Evolutionary conservation across 2,113 vertebrate species (phyloP).

Genomic region (Falco punctatus): DNA sequence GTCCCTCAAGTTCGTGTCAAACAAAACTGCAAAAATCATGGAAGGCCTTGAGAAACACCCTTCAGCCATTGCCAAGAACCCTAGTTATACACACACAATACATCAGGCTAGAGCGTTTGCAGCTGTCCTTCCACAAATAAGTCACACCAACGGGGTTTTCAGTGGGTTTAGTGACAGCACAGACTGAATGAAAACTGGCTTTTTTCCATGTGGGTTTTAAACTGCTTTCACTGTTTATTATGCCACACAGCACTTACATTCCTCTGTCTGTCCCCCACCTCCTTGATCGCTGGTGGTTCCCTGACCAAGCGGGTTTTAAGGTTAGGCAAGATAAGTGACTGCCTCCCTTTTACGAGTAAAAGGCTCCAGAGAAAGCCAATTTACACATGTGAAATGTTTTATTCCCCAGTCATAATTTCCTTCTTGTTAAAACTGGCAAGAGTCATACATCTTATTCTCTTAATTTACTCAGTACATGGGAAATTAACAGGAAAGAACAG

Average conservation of each 20-base stretch:
- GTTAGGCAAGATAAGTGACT: neutral
- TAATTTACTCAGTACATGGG: neutral
- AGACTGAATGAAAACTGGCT: neutral
- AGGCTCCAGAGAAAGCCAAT: neutral
- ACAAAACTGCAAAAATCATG: neutral
- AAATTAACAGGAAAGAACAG: neutral
- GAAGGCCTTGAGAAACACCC: neutral
- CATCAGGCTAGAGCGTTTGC: neutral
- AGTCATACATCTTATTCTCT: neutral
- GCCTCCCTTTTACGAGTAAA: neutral
- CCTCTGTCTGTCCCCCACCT: neutral
- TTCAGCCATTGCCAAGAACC: neutral
- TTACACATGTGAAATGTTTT: neutral
- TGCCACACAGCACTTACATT: neutral
- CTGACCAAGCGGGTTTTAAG: neutral
- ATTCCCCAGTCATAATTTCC: neutral
- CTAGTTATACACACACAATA: neutral
- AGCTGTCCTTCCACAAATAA: neutral
- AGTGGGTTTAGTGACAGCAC: neutral
- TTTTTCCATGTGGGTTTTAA: neutral
- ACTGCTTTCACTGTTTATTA: neutral
- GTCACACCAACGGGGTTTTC: neutral
- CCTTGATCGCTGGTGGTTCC: neutral
- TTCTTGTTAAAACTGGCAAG: neutral
- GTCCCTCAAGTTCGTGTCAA: neutral